A percentile compares a stretch with the other conserved stretches of the same genome.
Conservation (phyloP, 2,113 vertebrate genomes). For the Amblyornis subalaris region DNA sequence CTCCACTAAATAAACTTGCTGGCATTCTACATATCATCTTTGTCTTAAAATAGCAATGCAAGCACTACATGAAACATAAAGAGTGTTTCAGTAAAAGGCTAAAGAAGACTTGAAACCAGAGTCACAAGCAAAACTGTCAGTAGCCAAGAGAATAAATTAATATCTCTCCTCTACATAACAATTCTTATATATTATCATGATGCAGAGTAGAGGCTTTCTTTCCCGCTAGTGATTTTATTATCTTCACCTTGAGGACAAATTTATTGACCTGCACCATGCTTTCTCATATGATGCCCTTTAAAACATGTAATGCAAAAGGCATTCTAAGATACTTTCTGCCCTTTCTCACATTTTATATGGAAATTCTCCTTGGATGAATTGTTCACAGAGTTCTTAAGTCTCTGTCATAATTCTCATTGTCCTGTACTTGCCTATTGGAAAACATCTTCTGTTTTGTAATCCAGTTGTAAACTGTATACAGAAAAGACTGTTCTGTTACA, state of each 20-base stretch:
- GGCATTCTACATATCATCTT: neutral
- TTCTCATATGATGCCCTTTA: neutral
- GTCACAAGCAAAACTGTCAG: neutral
- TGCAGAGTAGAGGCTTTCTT: neutral
- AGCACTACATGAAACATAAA: neutral
- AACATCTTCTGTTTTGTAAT: neutral
- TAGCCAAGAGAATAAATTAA: neutral
- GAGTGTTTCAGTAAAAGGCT: too few relatives aligned
- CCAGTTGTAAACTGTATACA: neutral
- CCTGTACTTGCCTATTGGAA: neutral
- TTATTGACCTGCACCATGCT: neutral
- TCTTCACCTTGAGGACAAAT: neutral
- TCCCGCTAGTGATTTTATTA: neutral
- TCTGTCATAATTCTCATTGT: neutral
- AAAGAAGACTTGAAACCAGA: neutral
- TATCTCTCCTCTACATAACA: neutral
- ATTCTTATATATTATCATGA: neutral
- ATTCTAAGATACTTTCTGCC: neutral
- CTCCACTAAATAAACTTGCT: neutral
- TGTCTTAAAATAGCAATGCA: neutral
- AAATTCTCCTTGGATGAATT: neutral
- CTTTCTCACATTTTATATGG: neutral
- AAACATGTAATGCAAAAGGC: neutral
- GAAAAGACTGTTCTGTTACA: neutral
- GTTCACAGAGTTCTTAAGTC: neutral